Evolutionary conservation across 2,888 invertebrate genomes (phyloP).

Genomic region (Xestia c-nigrum): DNA sequence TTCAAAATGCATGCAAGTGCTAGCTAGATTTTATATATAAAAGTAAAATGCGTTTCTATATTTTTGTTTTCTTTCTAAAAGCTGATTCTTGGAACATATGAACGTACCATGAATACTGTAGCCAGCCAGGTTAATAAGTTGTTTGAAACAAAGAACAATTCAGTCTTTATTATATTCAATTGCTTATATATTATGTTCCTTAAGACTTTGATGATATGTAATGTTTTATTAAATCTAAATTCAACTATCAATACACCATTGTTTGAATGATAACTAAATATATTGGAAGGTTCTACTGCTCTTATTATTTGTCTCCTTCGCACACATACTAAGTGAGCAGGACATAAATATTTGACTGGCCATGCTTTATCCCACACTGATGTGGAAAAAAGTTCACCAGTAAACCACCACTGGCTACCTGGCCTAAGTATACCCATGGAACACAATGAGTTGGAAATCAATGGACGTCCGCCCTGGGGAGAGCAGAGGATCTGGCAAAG

Average conservation of each 20-base stretch:
- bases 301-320: conserved; percentile 1
- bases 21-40: conserved; percentile 43
- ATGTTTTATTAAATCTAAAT: conserved; percentile 6
- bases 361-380: not conserved
- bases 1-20: conserved; percentile 60
- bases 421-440: not conserved
- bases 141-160: conserved; percentile 57
- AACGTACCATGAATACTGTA: conserved; percentile 59
- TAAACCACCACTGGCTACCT: not conserved
- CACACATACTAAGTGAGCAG: not conserved
- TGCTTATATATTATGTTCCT: conserved; percentile 2
- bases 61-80: conserved; percentile 49
- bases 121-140: conserved; percentile 57
- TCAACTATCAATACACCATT: not conserved
- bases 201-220: not conserved
- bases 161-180: conserved; percentile 42
- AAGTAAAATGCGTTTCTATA: conserved; percentile 48
- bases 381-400: not conserved
- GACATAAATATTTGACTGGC: not conserved
- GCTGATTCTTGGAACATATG: conserved; percentile 49
- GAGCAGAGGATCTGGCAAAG: not conserved
- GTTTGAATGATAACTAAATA: not conserved
- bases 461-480: not conserved
- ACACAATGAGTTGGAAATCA: not conserved
- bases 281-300: not conserved